Evolutionary conservation across 2,888 invertebrate genomes (phyloP).

Genomic region (Loripinus fragilis): DNA sequence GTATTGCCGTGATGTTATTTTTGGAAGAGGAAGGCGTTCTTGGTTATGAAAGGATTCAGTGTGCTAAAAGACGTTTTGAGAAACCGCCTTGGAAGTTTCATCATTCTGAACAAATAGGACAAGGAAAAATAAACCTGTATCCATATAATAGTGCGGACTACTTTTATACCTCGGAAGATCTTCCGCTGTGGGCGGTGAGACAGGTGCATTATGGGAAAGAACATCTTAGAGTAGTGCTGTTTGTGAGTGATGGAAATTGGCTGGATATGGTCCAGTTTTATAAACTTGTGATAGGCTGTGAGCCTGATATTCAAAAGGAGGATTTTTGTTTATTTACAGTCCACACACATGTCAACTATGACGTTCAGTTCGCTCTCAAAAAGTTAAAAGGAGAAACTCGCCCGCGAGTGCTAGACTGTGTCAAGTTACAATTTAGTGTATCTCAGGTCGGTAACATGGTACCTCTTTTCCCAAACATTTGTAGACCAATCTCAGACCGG

Average conservation of each 20-base stretch:
- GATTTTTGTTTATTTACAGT: constrained; percentile 80
- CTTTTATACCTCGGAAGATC: constrained; percentile 73
- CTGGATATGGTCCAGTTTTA: constrained; percentile 77
- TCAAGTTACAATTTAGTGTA: constrained; percentile 74
- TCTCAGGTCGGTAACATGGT: constrained; percentile 76
- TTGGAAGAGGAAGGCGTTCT: constrained; percentile 70
- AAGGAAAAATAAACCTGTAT: constrained; percentile 70
- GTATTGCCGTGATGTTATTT: constrained; percentile 73
- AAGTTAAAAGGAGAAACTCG: constrained; percentile 65
- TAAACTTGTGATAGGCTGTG: constrained; percentile 70
- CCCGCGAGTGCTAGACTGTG: constrained; percentile 64
- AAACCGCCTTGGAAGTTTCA: constrained; percentile 78
- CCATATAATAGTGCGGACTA: constrained; percentile 77
- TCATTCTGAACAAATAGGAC: constrained; percentile 72
- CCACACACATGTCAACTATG: constrained; percentile 70
- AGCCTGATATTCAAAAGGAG: constrained; percentile 69
- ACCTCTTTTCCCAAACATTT: constrained; percentile 78
- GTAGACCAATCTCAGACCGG: constrained; percentile 73
- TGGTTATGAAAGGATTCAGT: constrained; percentile 67
- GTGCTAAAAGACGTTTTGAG: constrained; percentile 69
- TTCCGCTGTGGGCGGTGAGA: constrained; percentile 78
- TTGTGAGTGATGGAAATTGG: constrained; percentile 75
- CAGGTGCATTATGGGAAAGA: constrained; percentile 80
- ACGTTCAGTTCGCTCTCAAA: constrained; percentile 79
- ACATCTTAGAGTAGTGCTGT: constrained; percentile 74